Percentiles rank a stretch among this genome's conserved stretches.
Evolutionary conservation across 2,797 vertebrate genomes (phyloP).

Genomic region (Catamblyrhynchus diadema): DNA sequence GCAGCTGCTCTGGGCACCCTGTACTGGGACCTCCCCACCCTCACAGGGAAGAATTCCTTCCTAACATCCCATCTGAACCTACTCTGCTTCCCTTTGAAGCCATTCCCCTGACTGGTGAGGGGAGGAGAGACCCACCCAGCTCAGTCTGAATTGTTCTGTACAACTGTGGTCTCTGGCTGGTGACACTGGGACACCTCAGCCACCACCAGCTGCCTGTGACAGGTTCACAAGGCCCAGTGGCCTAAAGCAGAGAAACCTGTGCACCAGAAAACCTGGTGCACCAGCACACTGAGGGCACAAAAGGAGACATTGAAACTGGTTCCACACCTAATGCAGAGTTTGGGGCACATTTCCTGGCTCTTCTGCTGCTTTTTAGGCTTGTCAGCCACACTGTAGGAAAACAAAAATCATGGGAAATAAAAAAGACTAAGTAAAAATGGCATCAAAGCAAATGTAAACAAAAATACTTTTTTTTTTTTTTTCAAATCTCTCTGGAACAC

Average conservation of each 20-base stretch:
- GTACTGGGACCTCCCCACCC: not conserved
- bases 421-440: constrained; percentile 70
- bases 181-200: not conserved
- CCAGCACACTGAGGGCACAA: constrained; percentile 62
- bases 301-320: constrained; percentile 70
- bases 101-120: not conserved
- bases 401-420: constrained; percentile 72
- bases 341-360: constrained; percentile 72
- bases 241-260: constrained; percentile 20
- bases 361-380: constrained; percentile 74
- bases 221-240: not conserved
- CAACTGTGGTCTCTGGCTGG: not conserved
- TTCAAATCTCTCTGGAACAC: constrained; percentile 28
- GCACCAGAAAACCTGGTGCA: constrained; percentile 24
- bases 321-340: constrained; percentile 73
- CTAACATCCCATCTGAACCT: not conserved
- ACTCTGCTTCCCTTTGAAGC: not conserved
- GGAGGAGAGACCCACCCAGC: not conserved
- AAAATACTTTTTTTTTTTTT: constrained; percentile 57
- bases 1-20: not conserved
- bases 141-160: not conserved
- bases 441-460: constrained; percentile 62
- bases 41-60: not conserved
- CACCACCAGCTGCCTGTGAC: not conserved
- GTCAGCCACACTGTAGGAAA: constrained; percentile 74